phyloP scores from a whole-genome alignment of 23 tunicate species.

The Halocynthia roretzi region DNA sequence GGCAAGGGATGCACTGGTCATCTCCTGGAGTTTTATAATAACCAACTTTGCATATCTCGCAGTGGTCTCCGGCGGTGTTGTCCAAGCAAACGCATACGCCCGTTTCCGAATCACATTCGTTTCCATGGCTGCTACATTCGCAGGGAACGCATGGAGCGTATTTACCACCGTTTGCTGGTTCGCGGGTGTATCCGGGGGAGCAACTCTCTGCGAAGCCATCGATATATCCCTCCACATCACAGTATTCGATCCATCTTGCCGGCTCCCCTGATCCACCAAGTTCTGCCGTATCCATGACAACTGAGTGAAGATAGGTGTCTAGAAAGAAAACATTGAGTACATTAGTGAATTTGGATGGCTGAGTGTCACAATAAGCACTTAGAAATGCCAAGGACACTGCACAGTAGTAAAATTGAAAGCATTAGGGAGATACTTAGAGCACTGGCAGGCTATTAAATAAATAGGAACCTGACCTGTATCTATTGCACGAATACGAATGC shows the following conservation, averaged over 20 bases:
- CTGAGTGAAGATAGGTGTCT: conserved; percentile 52
- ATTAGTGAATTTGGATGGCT: no score
- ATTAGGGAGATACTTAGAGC: no score
- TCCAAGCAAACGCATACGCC: conserved; percentile 89
- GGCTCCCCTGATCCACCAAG: conserved; percentile 42
- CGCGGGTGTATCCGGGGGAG: conserved; percentile 76
- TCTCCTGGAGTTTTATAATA: conserved; percentile 57
- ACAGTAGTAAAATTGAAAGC: no score
- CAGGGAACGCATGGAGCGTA: conserved; percentile 76
- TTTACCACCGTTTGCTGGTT: conserved; percentile 73
- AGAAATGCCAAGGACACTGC: no score
- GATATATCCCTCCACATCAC: conserved; percentile 29
- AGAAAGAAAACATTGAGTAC: conserved; percentile 9
- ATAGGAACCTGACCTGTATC: conserved; percentile 9
- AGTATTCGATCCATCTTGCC: conserved; percentile 93
- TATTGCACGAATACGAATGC: conserved; percentile 65
- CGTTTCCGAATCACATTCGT: conserved; percentile 60
- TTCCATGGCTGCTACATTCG: conserved; percentile 77
- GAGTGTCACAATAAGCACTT: no score
- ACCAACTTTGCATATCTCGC: conserved; percentile 87
- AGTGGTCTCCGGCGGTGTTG: conserved; percentile 88
- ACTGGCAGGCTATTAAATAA: no score
- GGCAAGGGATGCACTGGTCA: conserved; percentile 90
- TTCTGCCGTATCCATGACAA: conserved; percentile 55
- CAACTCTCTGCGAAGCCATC: conserved; percentile 57